Base-by-base conservation (phyloP, 2,797 vertebrate species). In the Spheniscus humboldti region DNA sequence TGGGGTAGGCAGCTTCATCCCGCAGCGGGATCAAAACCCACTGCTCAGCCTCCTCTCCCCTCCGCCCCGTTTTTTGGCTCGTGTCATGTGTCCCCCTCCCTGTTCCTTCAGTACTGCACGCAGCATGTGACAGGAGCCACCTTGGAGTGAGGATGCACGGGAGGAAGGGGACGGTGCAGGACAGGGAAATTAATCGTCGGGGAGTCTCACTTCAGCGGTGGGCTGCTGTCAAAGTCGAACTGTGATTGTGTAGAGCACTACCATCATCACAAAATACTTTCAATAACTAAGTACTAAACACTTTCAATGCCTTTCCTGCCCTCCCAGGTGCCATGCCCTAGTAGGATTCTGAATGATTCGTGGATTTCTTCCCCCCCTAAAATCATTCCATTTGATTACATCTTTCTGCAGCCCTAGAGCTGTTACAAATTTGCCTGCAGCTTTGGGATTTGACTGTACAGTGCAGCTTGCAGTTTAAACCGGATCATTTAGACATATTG, bases 401-500 rank as follows among this genome's bases (percentile, higher is more conserved):
- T 25, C 39, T 48, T 66, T 37, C 47, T 41, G 45, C 45, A 74
- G 74, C 64, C 43, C 22, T 9, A 5, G 43, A 86, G 62, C 50
- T 88, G 50, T 45, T 35, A 48, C 39, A 28, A 9, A 24, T 28
- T 33, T 75, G 33, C 57, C 75, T 31, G 3, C 10, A 35, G 48
- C 24, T 77, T 6, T 63, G n/a, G 35, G 30, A 13, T 82, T 18
- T 24, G 53, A 39, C 47, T 8, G 12, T 16, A 17, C 27, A 30
- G 39, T 13, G 39, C 64, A 72, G 56, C 47, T 37, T 57, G 75
- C 67, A 27, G 35, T 12, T 57, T 74, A 31, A 73, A 35, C 39
- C 39, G 31, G 30, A 22, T 17, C 33, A 22, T 10, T 37, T 13
- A 73, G 12, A 64, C 25, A 4, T 0, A 0, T 1, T 0, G 7